These are phyloP conservation scores for Spheniscus humboldti DNA, from an alignment of 2,797 vertebrate genomes.

Conservation along the genomic window DNA sequence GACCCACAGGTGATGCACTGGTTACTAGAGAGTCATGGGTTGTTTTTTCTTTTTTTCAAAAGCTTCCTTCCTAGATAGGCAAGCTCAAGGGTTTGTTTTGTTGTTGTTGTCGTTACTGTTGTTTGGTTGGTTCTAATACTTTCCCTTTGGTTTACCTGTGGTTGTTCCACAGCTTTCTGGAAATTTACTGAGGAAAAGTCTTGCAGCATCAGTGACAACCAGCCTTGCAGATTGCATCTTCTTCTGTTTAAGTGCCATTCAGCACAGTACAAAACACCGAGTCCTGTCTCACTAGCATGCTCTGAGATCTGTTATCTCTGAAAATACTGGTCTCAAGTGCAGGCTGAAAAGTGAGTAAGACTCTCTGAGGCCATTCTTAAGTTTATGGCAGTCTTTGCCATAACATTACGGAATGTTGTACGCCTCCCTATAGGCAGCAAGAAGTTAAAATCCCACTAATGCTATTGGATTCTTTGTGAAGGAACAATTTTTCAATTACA, in stretches of 20 bases:
- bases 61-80: not conserved
- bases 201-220: not conserved
- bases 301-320: not conserved
- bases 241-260: not conserved
- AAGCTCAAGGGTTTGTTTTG: not conserved
- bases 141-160: not conserved
- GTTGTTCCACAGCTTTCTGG: not conserved
- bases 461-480: not conserved
- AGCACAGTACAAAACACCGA: not conserved
- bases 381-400: not conserved
- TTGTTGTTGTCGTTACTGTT: not conserved
- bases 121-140: not conserved
- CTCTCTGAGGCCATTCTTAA: not conserved
- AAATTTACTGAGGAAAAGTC: not conserved
- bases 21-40: not conserved
- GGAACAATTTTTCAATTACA: constrained; percentile 40
- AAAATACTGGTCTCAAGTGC: not conserved
- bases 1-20: not conserved
- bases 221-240: not conserved
- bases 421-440: not conserved
- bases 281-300: not conserved
- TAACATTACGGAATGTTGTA: not conserved
- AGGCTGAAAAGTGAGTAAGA: not conserved
- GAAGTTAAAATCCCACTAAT: not conserved
- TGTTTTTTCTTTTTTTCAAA: not conserved